Conservation (phyloP, 2,113 vertebrate genomes). For the Petaurus breviceps region DNA sequence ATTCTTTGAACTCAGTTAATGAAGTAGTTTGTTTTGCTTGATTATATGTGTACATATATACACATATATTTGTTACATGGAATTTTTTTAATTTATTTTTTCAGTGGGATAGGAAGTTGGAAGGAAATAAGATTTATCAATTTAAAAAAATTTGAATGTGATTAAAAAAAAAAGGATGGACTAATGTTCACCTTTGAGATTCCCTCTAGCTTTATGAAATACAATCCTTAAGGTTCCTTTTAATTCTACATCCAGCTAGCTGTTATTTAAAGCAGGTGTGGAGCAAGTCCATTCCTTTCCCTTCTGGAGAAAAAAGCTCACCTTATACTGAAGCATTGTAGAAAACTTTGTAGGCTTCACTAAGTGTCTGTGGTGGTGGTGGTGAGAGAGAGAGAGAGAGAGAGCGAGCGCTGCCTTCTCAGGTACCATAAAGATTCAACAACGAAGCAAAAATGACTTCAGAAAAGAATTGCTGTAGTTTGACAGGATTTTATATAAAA, state of each 20-base stretch:
- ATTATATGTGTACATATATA: background rate
- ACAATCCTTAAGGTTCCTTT: background rate
- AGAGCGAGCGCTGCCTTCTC: background rate
- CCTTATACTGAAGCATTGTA: background rate
- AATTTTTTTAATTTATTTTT: background rate
- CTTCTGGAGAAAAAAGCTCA: background rate
- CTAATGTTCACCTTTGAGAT: too few relatives aligned
- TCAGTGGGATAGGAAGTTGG: background rate
- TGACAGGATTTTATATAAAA: background rate
- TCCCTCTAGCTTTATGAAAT: background rate
- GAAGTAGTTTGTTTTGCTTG: background rate
- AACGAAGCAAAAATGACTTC: too few relatives aligned
- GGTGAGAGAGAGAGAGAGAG: too few relatives aligned
- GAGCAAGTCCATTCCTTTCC: background rate
- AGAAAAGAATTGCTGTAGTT: background rate
- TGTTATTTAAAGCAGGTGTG: background rate
- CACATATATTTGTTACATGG: background rate
- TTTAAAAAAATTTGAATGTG: too few relatives aligned
- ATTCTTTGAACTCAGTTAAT: background rate
- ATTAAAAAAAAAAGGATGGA: background rate
- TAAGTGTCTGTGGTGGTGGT: background rate
- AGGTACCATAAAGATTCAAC: background rate
- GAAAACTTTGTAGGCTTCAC: background rate
- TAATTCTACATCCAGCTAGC: background rate
- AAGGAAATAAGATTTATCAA: background rate